A percentile compares a stretch with the other conserved stretches of the same genome.
Evolutionary conservation across 2,113 vertebrate genomes (phyloP).

Genomic region (Pelecanus crispus): DNA sequence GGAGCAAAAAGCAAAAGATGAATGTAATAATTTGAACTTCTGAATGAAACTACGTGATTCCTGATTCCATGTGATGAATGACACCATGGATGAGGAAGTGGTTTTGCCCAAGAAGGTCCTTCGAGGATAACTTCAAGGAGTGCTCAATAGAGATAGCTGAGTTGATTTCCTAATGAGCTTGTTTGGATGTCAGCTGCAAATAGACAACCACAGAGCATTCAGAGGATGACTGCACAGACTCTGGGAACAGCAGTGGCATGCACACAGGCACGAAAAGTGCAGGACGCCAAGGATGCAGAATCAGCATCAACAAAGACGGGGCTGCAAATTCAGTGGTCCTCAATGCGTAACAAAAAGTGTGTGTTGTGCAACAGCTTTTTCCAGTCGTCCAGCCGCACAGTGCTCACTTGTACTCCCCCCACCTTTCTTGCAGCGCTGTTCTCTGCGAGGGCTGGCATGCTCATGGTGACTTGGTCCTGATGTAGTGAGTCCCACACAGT

Average conservation of each 20-base stretch:
- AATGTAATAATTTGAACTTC: neutral
- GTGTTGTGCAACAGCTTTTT: neutral
- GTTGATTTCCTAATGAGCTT: neutral
- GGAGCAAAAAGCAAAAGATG: neutral
- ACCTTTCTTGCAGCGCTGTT: neutral
- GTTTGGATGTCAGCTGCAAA: neutral
- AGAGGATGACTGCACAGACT: neutral
- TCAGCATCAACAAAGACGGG: neutral
- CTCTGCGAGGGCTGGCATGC: neutral
- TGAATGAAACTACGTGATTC: neutral
- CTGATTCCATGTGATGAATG: neutral
- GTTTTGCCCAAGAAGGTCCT: neutral
- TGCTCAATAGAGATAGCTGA: neutral
- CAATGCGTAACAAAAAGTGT: neutral
- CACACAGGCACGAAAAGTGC: neutral
- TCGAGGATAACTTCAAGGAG: neutral
- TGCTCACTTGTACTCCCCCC: neutral
- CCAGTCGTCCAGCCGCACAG: fast-evolving
- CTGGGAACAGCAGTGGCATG: neutral
- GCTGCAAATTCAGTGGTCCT: neutral
- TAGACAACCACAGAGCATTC: neutral
- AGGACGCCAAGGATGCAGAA: neutral
- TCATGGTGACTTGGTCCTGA: neutral
- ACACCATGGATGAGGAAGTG: neutral
- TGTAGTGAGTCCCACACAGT: fast-evolving